Evolutionary conservation across 2,797 vertebrate species (phyloP).

Genomic region (Poeciliopsis infans): DNA sequence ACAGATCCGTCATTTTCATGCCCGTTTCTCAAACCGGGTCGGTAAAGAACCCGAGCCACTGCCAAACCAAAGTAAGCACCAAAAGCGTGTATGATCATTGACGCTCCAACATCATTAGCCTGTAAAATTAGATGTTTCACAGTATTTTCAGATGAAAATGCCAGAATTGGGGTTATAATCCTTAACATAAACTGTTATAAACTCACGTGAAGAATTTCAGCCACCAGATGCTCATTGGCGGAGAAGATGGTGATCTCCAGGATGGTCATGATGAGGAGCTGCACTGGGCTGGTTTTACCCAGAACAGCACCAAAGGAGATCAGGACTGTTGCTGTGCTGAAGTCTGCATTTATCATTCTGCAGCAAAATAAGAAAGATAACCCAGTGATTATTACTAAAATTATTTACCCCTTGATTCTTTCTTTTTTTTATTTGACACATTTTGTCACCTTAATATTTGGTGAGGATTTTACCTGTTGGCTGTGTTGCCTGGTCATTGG

Average conservation of each 20-base stretch:
- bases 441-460: neutral
- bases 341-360: slow-evolving; percentile 97
- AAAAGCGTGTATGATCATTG: slow-evolving; percentile 96
- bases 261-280: slow-evolving; percentile 93
- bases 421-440: neutral
- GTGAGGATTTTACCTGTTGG: too few relatives aligned
- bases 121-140: slow-evolving; percentile 53
- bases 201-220: slow-evolving; percentile 70
- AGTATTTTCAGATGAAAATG: neutral
- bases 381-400: neutral
- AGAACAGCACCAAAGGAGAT: slow-evolving; percentile 97
- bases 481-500: too few relatives aligned
- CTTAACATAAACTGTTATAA: neutral
- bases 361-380: slow-evolving; percentile 10
- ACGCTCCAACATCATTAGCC: slow-evolving; percentile 92
- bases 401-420: neutral
- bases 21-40: slow-evolving; percentile 79
- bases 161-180: neutral
- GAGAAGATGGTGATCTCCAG: slow-evolving; percentile 91
- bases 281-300: slow-evolving; percentile 94
- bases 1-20: slow-evolving; percentile 90
- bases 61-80: slow-evolving; percentile 96
- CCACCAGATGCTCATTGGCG: slow-evolving; percentile 88
- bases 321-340: slow-evolving; percentile 93
- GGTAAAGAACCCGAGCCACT: slow-evolving; percentile 85